Percentiles rank a stretch among this genome's conserved stretches.
phyloP scores from a whole-genome alignment of 2,797 vertebrate genomes.

The Semaprochilodus insignis region DNA sequence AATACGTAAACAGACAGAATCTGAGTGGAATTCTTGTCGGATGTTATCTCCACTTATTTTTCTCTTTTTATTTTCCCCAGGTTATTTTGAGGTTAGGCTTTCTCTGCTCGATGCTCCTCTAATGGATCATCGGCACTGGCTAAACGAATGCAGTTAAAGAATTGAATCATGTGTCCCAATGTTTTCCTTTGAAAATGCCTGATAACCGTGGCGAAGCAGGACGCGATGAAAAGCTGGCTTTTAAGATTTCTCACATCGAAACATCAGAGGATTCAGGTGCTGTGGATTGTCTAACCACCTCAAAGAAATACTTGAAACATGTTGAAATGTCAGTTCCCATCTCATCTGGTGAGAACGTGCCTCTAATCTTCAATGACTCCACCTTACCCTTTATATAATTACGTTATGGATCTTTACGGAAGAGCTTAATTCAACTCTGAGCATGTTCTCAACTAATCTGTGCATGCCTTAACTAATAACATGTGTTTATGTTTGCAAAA shows the following conservation, averaged over 20 bases:
- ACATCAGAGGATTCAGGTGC: conserved; percentile 11
- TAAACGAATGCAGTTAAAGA: conserved; percentile 14
- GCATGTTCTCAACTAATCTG: background rate
- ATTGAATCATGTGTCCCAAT: background rate
- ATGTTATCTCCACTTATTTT: background rate
- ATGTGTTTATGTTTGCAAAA: background rate
- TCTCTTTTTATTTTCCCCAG: background rate
- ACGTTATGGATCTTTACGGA: background rate
- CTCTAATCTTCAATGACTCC: conserved; percentile 11
- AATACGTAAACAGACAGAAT: conserved; percentile 19
- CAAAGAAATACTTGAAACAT: conserved; percentile 31
- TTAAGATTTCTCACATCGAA: conserved; percentile 7
- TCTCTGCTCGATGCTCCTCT: background rate
- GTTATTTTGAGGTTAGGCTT: background rate
- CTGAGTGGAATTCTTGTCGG: conserved; percentile 2
- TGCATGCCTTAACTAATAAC: conserved; percentile 2
- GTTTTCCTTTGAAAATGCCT: conserved; percentile 5
- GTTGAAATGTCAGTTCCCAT: conserved; percentile 15
- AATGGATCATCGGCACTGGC: background rate
- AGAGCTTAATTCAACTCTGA: conserved; percentile 25
- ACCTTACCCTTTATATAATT: conserved; percentile 17
- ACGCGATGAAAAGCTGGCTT: conserved; percentile 11
- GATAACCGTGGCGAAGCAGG: background rate
- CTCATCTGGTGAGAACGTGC: conserved; percentile 5
- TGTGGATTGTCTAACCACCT: conserved; percentile 24